Conservation (phyloP, 2,113 vertebrate genomes). For the Grantiella picta region DNA sequence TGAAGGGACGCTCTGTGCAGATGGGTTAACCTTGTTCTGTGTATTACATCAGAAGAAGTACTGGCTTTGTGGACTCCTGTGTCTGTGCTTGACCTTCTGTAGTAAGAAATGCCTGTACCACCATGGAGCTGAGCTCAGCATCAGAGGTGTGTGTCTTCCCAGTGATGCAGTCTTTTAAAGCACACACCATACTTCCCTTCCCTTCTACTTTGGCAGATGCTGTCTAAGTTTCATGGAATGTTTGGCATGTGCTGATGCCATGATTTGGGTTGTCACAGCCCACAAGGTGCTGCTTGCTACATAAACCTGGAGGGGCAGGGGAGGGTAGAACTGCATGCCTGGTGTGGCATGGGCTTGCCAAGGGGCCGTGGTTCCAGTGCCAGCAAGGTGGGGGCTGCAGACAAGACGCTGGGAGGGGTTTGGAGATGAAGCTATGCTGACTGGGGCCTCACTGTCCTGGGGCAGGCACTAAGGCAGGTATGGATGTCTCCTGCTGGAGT, state of each 20-base stretch:
- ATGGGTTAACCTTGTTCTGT: background rate
- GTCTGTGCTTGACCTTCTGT: background rate
- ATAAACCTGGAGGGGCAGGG: accelerated
- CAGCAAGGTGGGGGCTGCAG: background rate
- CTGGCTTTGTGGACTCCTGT: background rate
- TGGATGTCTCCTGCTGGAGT: background rate
- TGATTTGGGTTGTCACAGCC: background rate
- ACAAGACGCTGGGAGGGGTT: background rate
- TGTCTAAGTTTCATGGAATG: background rate
- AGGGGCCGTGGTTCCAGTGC: background rate
- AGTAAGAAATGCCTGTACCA: background rate
- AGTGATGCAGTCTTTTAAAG: background rate
- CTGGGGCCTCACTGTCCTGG: background rate
- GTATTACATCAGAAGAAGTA: background rate
- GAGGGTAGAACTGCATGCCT: accelerated
- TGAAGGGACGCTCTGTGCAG: background rate
- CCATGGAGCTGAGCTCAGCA: background rate
- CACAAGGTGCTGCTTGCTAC: background rate
- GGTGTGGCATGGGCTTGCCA: accelerated
- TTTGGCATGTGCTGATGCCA: background rate
- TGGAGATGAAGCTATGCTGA: background rate
- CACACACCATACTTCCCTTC: background rate
- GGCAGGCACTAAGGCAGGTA: background rate
- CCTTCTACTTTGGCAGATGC: background rate
- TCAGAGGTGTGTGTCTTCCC: background rate